Percentiles rank a stretch among this genome's conserved stretches.
Evolutionary conservation across 2,113 vertebrate species (phyloP).

Genomic region (Hoplias malabaricus): DNA sequence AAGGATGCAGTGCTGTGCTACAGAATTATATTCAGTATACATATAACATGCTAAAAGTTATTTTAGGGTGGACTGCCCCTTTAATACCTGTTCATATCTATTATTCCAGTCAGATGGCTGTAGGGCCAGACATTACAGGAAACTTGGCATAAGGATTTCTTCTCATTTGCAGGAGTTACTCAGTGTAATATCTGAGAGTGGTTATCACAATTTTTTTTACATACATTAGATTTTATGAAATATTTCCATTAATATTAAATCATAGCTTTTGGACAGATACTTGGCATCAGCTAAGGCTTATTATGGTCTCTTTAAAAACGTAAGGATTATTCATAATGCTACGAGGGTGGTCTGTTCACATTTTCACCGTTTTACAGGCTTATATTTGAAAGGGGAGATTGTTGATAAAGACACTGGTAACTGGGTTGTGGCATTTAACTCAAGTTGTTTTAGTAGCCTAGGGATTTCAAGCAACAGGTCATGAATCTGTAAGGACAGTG

Average conservation of each 20-base stretch:
- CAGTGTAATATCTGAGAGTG: neutral
- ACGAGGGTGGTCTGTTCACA: neutral
- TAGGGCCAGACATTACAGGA: neutral
- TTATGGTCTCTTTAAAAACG: neutral
- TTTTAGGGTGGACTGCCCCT: neutral
- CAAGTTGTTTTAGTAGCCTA: neutral
- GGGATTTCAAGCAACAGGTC: neutral
- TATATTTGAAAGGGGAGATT: neutral
- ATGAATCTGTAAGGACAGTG: neutral
- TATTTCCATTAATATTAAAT: too few species aligned
- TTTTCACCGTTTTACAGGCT: neutral
- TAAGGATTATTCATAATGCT: neutral
- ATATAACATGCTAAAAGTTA: too few species aligned
- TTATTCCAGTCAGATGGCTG: neutral
- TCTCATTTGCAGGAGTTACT: neutral
- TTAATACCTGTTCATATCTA: neutral
- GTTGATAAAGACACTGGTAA: neutral
- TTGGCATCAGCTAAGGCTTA: neutral
- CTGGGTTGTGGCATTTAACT: neutral
- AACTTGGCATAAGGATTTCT: neutral
- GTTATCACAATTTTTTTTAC: too few species aligned
- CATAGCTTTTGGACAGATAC: neutral
- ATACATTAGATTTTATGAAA: too few species aligned
- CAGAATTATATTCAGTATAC: too few species aligned
- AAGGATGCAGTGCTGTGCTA: too few species aligned